A percentile compares a stretch with the other conserved stretches of the same genome.
These are phyloP conservation scores for Gymnothorax reevesii DNA, from an alignment of 2,797 vertebrate species.

Conservation along the genomic window DNA sequence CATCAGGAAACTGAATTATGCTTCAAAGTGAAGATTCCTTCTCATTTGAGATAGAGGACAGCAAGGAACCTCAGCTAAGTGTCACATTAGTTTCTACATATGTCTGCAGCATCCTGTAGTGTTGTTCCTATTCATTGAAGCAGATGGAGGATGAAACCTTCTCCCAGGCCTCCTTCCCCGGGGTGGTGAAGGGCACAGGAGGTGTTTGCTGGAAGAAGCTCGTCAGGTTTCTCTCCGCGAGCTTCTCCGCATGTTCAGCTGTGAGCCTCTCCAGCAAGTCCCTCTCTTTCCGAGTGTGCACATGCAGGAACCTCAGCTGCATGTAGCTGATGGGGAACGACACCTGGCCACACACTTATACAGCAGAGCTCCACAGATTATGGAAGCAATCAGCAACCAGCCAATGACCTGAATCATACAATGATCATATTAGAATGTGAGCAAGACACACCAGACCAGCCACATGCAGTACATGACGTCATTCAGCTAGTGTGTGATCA, in stretches of 20 bases:
- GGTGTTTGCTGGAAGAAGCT: slow-evolving; percentile 67
- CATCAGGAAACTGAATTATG: too few relatives aligned
- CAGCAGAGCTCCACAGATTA: slow-evolving; percentile 55
- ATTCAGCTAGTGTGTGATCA: too few relatives aligned
- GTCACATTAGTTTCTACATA: slow-evolving; percentile 42
- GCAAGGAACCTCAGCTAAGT: too few relatives aligned
- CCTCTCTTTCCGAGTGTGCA: slow-evolving; percentile 65
- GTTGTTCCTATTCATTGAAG: slow-evolving; percentile 48
- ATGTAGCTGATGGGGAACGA: slow-evolving; percentile 67
- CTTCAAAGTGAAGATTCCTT: too few relatives aligned
- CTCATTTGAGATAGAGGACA: too few relatives aligned
- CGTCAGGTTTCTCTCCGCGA: slow-evolving; percentile 71
- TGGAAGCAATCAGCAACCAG: slow-evolving; percentile 68
- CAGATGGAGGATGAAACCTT: slow-evolving; percentile 64
- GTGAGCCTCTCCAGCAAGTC: slow-evolving; percentile 55
- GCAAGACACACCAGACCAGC: not conserved
- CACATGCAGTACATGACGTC: too few relatives aligned
- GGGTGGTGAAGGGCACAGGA: slow-evolving; percentile 46
- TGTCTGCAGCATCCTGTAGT: slow-evolving; percentile 75
- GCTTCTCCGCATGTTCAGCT: slow-evolving; percentile 60
- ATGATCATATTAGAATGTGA: not conserved
- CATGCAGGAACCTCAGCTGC: slow-evolving; percentile 73
- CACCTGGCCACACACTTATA: slow-evolving; percentile 56
- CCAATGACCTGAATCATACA: slow-evolving; percentile 59
- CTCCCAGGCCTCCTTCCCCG: slow-evolving; percentile 65